Evolutionary conservation across 2,797 vertebrate species (phyloP).

Genomic region (Rhinophrynus dorsalis): DNA sequence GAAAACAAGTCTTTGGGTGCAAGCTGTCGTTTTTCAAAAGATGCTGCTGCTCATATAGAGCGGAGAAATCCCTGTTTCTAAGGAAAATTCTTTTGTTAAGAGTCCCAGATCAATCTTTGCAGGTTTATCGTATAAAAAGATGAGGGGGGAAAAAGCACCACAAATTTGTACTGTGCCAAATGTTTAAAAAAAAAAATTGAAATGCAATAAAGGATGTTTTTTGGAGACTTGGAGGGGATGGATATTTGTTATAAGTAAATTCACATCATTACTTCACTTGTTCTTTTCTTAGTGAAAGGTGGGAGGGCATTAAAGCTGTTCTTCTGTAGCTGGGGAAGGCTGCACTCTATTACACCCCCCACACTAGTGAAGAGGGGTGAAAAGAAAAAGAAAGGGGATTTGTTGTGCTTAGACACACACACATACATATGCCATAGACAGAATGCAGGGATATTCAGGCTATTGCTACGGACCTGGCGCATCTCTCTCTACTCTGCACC

Average conservation of each 20-base stretch:
- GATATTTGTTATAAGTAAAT: conserved; percentile 41
- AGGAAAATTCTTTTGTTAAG: conserved; percentile 68
- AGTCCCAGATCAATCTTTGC: conserved; percentile 79
- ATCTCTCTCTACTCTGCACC: conserved; percentile 83
- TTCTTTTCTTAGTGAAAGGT: conserved; percentile 2
- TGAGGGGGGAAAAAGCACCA: conserved; percentile 72
- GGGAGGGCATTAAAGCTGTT: neutral
- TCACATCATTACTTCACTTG: neutral
- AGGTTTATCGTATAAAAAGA: conserved; percentile 81
- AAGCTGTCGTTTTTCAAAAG: conserved; percentile 69
- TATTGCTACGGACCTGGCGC: conserved; percentile 69
- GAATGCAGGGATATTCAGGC: conserved; percentile 56
- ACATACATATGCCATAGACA: conserved; percentile 46
- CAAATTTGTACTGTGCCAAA: conserved; percentile 87
- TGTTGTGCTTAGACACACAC: conserved; percentile 30
- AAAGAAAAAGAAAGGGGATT: conserved; percentile 2
- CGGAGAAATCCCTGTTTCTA: conserved; percentile 77
- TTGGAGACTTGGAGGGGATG: conserved; percentile 43
- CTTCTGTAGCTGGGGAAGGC: neutral
- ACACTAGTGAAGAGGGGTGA: neutral
- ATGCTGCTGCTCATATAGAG: conserved; percentile 75
- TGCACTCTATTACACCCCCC: neutral
- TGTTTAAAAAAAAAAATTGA: conserved; percentile 62
- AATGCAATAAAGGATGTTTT: conserved; percentile 83
- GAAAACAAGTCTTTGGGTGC: neutral